Evolutionary conservation across 2,113 vertebrate genomes (phyloP), one percentile per base, ranked within the genome.

Genomic region (Nibea coibor): DNA sequence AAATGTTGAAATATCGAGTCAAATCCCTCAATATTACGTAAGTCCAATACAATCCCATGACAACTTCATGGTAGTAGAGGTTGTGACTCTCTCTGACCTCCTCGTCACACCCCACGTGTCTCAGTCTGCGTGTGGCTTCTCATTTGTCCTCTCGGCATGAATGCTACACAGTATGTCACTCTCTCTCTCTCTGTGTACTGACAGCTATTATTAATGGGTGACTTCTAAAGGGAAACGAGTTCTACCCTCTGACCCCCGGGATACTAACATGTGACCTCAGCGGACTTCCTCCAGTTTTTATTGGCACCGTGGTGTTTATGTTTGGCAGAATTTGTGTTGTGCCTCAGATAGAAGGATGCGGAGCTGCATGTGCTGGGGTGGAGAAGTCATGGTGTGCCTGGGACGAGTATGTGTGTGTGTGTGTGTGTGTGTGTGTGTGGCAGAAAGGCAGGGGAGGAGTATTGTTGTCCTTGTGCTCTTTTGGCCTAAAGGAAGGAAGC

Each of bases 401-500:
- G 43, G 64, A 65, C 9, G 11, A 61, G 3, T 15, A 17, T 72
- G 10, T 63, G 53, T 65, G 54, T 50, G 69, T 65, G 54, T 50
- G 69, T 69, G 61, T 31, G n/a, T n/a, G 24, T 26, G 24, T 65
- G 73, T 65, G 67, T 57, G 74, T 65, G 54, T 50, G 69, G 19
- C 75, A 59, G 35, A 86, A 57, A 73, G 63, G 53, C 53, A 31
- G 66, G 75, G 75, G 76, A 80, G 24, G 72, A 57, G 84, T 59
- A 80, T 86, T 89, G 87, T 91, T 91, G 85, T 90, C 83, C 71
- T 10, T 61, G 69, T 70, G 72, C 82, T 85, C 87, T 64, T 80
- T 68, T 82, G 75, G 85, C 78, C 72, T 31, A 42, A 54, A 83
- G 93, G 91, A 93, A 93, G 92, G 90, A 94, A 93, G 76, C 78